These are phyloP conservation scores for Helicoverpa assulta DNA, from an alignment of 2,888 invertebrate species.

Conservation along the genomic window DNA sequence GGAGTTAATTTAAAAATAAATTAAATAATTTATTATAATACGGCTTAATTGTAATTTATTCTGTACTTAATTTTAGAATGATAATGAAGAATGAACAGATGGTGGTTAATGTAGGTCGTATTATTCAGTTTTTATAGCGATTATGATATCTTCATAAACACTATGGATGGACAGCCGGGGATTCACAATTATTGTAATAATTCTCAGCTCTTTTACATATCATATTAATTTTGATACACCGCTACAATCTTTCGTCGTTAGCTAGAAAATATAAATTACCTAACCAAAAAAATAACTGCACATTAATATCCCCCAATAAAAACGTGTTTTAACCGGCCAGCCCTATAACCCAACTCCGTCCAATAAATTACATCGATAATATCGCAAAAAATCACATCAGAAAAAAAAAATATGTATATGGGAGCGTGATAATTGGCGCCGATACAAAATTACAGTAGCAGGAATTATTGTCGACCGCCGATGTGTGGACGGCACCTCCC, in stretches of 20 bases:
- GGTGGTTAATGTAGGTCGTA: slow-evolving; percentile 6
- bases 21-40: background rate
- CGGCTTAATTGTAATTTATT: background rate
- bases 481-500: slow-evolving; percentile 45
- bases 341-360: slow-evolving; percentile 51
- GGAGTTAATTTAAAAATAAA: background rate
- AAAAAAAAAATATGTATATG: slow-evolving; percentile 45
- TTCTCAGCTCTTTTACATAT: too few species aligned
- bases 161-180: too few species aligned
- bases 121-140: too few species aligned
- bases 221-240: too few species aligned
- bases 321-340: slow-evolving; percentile 10
- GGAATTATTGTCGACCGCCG: slow-evolving; percentile 30
- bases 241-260: too few species aligned
- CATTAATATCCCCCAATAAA: background rate
- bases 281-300: too few species aligned
- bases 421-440: slow-evolving; percentile 54
- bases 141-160: too few species aligned
- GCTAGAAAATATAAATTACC: background rate
- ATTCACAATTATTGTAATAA: too few species aligned
- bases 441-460: slow-evolving; percentile 50
- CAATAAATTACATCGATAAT: slow-evolving; percentile 64
- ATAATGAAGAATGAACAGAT: slow-evolving; percentile 24
- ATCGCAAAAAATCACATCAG: slow-evolving; percentile 56
- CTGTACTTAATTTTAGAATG: slow-evolving; percentile 1